A percentile compares a stretch with the other conserved stretches of the same genome.
Evolutionary conservation across 2,797 vertebrate species (phyloP).

Genomic region (Taeniopygia guttata): DNA sequence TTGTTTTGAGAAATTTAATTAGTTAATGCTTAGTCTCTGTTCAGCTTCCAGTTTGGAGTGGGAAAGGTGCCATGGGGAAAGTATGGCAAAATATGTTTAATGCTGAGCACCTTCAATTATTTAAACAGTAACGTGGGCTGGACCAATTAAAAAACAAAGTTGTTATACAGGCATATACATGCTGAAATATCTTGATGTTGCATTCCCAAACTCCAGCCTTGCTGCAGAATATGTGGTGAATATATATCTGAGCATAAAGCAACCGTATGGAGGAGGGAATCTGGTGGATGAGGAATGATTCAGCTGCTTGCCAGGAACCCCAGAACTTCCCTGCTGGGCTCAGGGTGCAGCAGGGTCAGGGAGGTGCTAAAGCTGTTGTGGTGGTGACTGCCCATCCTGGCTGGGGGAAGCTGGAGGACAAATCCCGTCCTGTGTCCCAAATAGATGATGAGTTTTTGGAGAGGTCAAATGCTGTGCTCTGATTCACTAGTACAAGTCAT

Average conservation of each 20-base stretch:
- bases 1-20: conserved; percentile 65
- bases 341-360: neutral
- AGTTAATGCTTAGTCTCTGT: conserved; percentile 47
- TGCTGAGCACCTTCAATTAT: conserved; percentile 55
- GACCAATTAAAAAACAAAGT: conserved; percentile 12
- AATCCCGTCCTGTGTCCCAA: neutral
- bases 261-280: neutral
- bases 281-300: neutral
- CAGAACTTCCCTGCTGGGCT: neutral
- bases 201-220: neutral
- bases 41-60: conserved; percentile 47
- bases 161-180: neutral
- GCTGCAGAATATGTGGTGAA: neutral
- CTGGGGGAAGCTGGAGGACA: neutral
- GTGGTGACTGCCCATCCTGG: neutral
- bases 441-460: neutral
- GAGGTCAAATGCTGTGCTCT: neutral
- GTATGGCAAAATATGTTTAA: conserved; percentile 40
- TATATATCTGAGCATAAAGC: neutral
- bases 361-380: neutral
- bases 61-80: conserved; percentile 54
- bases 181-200: conserved; percentile 1
- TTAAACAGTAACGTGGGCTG: conserved; percentile 43
- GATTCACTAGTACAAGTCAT: neutral
- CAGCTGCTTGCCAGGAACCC: neutral